A percentile compares a stretch with the other conserved stretches of the same genome.
Conservation (phyloP, 2,797 vertebrate genomes). For the Cossypha niveicapilla region DNA sequence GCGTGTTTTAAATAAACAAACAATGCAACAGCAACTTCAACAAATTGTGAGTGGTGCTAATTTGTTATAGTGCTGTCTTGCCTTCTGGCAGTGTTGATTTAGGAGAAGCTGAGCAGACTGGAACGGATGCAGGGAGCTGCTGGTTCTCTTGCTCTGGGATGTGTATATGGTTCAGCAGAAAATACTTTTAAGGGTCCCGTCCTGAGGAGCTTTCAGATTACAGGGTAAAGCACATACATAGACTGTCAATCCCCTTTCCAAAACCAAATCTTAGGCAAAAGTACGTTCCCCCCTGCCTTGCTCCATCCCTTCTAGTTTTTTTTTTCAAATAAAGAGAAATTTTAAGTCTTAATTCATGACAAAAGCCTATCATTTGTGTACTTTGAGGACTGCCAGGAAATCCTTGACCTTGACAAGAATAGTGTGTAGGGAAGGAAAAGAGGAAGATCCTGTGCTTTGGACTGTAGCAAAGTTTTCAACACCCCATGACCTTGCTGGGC, state of each 20-base stretch:
- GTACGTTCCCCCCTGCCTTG: background rate
- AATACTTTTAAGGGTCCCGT: background rate
- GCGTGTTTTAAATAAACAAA: slow-evolving; percentile 57
- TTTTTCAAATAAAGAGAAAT: background rate
- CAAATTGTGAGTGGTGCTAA: slow-evolving; percentile 49
- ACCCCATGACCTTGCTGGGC: background rate
- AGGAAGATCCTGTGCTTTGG: background rate
- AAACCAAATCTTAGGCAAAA: background rate
- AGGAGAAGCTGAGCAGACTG: slow-evolving; percentile 39
- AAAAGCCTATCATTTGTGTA: background rate
- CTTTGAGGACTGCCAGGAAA: slow-evolving; percentile 16
- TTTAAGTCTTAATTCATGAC: background rate
- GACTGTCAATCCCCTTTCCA: background rate
- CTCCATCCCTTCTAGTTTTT: background rate
- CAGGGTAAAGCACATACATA: background rate
- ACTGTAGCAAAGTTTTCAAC: background rate
- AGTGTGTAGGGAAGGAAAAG: background rate
- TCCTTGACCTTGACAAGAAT: background rate
- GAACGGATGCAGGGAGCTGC: background rate
- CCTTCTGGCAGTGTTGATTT: slow-evolving; percentile 59
- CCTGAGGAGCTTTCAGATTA: slow-evolving; percentile 13
- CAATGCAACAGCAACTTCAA: slow-evolving; percentile 57
- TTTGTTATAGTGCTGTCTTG: slow-evolving; percentile 54
- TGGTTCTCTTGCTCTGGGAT: background rate
- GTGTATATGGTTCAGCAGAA: background rate